Base-by-base conservation (phyloP, 2,888 invertebrate genomes). In the Habrosyne pyritoides region DNA sequence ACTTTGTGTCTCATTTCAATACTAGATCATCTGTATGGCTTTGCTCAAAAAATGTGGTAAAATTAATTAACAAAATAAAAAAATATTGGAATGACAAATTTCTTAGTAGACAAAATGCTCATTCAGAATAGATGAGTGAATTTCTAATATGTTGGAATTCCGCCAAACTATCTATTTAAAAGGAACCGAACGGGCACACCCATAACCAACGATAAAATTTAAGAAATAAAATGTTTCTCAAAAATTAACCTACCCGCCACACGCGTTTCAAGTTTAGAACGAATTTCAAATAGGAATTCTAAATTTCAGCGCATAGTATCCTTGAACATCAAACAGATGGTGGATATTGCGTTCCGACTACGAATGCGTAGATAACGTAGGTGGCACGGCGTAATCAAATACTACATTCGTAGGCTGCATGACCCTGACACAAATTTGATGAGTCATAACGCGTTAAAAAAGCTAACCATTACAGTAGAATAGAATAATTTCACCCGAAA, bases 391-490 rank as follows among this genome's bases (percentile, higher is more conserved):
- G 79, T 76, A 77, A 76, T 75, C 77, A 61, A 26, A 60, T 60
- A 56, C 61, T 65, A 60, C 60, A 67, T 69, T 68, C 67, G 64
- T 64, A 66, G 59, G 55, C 69, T 59, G 57, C 56, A 69, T 71
- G 81, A 77, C 84, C 85, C 78, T 85, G 86, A 85, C 81, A 81
- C 67, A 53, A 73, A 75, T 76, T n/a, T 67, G 59, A 60, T 50
- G 50, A 50, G 28, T 50, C 50, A 50, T 28, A 21, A 8, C 8
- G 28, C 28, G 21, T 28, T n/a, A n/a, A 30, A 2, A 2, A 28
- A 28, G 4, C 10, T 50, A 0, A 3, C 2, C 2, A 10, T 28
- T 5, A 18, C 10, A 18, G 2, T 28, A 14, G 3, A 21, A 28
- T 14, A 2, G 2, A 18, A 12, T 21, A 18, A 30, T 10, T 2